Base-by-base conservation (phyloP, 1,140 invertebrate species). In the Diprion similis region DNA sequence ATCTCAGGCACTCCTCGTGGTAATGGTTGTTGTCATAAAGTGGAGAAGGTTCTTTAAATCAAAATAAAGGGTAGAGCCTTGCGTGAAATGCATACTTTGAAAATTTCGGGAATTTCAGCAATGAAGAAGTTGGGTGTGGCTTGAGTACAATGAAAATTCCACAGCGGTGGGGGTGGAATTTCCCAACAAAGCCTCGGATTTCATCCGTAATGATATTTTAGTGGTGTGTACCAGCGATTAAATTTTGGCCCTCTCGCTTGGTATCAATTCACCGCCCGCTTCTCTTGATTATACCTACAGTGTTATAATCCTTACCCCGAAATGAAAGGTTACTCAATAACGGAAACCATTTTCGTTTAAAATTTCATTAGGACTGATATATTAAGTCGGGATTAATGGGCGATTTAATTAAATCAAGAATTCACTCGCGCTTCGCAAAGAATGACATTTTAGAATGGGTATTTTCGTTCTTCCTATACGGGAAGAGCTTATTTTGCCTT, bases 21-120 rank as follows among this genome's bases (percentile, higher is more conserved):
- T 97, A 97, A 85, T 97, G 94, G 87, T 96, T 97, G 92, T 97
- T 96, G 91, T 97, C 95, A 87, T 97, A 97, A 80, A 97, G 87
- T 75, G 94, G 94, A 51, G 95, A 96, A 75, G 95, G 94, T 86
- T 97, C 95, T 97, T 90, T 19, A 91, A 92, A 82, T 71, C 78
- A 70, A 73, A 71, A 9, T 59, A 59, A 59, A 13, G 8, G 6
- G n/a, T 8, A 13, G 11, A 9, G 6, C 51, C 51, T 59, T 17
- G n/a, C 7, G 51, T 59, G 11, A 17, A 59, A 59, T 17, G 51
- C 11, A 59, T 59, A 17, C 51, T 59, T 59, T 59, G 51, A 13
- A 15, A 59, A 59, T 59, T 59, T 59, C 7, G 51, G n/a, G 51
- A 59, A 59, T 59, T 59, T 59, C n/a, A 59, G 51, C 51, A 59